phyloP scores from a whole-genome alignment of 2,113 vertebrate genomes.

The Struthio camelus region DNA sequence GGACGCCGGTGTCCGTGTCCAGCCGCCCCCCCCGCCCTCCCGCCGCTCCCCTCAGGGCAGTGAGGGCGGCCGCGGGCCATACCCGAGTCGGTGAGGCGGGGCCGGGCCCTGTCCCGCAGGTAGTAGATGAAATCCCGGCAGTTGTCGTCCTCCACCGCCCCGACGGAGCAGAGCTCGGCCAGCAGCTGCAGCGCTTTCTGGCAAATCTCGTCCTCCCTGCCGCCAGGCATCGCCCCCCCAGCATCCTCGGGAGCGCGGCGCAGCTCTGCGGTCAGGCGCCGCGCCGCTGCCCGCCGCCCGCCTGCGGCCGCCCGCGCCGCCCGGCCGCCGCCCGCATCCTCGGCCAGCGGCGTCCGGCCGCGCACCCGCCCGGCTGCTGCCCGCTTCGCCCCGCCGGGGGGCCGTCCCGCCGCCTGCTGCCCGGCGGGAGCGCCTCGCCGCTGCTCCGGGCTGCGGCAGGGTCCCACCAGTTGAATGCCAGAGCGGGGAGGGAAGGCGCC shows the following conservation, averaged over 20 bases:
- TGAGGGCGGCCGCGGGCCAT: neutral
- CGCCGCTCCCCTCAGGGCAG: too few species aligned
- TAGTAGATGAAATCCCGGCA: constrained; percentile 96
- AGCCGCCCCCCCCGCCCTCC: too few species aligned
- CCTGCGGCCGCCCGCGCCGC: constrained; percentile 10
- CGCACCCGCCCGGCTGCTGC: constrained; percentile 8
- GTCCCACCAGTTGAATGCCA: constrained; percentile 72
- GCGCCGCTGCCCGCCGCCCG: constrained; percentile 22
- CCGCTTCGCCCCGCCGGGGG: neutral
- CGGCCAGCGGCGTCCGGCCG: neutral
- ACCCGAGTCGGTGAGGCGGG: constrained; percentile 92
- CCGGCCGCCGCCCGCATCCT: constrained; percentile 55
- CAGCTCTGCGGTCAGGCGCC: constrained; percentile 77
- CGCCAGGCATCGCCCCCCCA: constrained; percentile 97
- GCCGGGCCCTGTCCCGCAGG: constrained; percentile 91
- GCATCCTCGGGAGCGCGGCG: constrained; percentile 91
- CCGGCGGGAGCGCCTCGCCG: neutral
- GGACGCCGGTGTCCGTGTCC: too few species aligned
- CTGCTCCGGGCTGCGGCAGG: neutral
- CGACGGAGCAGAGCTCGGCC: constrained; percentile 93
- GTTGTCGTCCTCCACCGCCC: constrained; percentile 93
- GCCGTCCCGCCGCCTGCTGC: neutral
- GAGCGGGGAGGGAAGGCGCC: neutral
- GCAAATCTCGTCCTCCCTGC: constrained; percentile 97
- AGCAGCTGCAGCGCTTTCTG: constrained; percentile 95